Evolutionary conservation across 2,113 vertebrate species (phyloP).

Genomic region (Rousettus leschenaultii): DNA sequence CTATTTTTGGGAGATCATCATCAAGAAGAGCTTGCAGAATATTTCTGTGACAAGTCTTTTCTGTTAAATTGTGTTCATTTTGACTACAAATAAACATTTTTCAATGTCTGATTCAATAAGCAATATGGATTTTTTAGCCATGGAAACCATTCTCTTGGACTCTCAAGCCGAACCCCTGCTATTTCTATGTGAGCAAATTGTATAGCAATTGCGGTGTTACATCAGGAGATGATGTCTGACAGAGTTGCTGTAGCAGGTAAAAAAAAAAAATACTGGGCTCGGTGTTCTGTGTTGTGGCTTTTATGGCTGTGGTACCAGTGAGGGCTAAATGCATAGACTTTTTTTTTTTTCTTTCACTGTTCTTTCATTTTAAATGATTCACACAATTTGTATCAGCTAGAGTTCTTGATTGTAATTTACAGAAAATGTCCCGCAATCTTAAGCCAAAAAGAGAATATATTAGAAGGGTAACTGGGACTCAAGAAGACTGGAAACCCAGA

Average conservation of each 20-base stretch:
- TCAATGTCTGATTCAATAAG: conserved; percentile 29
- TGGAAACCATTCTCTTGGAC: neutral
- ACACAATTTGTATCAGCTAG: neutral
- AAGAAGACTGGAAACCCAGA: neutral
- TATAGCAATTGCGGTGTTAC: conserved; percentile 50
- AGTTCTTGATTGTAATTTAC: neutral
- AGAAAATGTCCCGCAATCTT: neutral
- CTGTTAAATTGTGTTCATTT: neutral
- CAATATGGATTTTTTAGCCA: conserved; percentile 4
- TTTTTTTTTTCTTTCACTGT: neutral
- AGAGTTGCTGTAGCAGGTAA: neutral
- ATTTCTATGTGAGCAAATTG: conserved; percentile 20
- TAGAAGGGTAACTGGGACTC: neutral
- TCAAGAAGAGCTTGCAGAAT: conserved; percentile 32
- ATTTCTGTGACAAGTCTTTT: conserved; percentile 47
- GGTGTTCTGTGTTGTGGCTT: conserved; percentile 28
- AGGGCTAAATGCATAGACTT: conserved; percentile 21
- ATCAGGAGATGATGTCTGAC: neutral
- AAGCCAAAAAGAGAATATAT: neutral
- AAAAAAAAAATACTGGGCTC: neutral
- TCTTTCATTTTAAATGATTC: neutral
- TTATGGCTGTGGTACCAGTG: conserved; percentile 55
- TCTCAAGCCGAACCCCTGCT: neutral
- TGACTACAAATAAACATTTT: conserved; percentile 32
- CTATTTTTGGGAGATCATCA: neutral